Evolutionary conservation across 1,140 invertebrate genomes (phyloP), one percentile per base, ranked within the genome.

Genomic region (Ceratosolen solmsi): DNA sequence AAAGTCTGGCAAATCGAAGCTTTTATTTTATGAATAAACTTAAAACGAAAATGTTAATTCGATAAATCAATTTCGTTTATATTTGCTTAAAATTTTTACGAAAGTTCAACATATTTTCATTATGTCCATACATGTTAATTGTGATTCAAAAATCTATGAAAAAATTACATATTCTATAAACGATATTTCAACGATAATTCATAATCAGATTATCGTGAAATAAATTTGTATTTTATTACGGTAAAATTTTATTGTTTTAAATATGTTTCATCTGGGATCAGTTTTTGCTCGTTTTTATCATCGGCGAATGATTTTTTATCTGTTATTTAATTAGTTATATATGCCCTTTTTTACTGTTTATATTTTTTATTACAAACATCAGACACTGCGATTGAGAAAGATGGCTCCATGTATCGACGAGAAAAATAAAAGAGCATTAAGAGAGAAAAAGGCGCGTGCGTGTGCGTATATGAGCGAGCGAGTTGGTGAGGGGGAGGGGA

Each of bases 271-370:
- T 80, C 58, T 15, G 60, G 13, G 46, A 11, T 65, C 30, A 65
- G 41, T 27, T 36, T 49, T 51, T 74, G 71, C 70, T 80, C 71
- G 58, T 65, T 11, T 51, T 63, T 80, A 70, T 74, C 36, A 41
- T 49, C 58, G 65, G 30, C 15, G 41, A 73, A 80, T 80, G 70
- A 74, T 38, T 80, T 1, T 74, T 36, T 80, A 38, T 71, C 70
- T 63, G 8, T 70, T 74, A 0, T 74, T 80, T 38, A 72, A 46
- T 60, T 79, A 72, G 54, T 72, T 72, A 60, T 8, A 72, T 30
- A 60, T 58, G 33, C 33, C 60, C 13, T 60, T 60, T 20, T 41
- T 51, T 71, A 70, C 25, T 80, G 38, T 78, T 68, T 54, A 41
- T 20, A 38, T 60, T 41, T 73, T 9, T 73, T 7, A 27, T 72